Conservation (phyloP, 2,888 invertebrate genomes). For the Pterobdella sp. region DNA sequence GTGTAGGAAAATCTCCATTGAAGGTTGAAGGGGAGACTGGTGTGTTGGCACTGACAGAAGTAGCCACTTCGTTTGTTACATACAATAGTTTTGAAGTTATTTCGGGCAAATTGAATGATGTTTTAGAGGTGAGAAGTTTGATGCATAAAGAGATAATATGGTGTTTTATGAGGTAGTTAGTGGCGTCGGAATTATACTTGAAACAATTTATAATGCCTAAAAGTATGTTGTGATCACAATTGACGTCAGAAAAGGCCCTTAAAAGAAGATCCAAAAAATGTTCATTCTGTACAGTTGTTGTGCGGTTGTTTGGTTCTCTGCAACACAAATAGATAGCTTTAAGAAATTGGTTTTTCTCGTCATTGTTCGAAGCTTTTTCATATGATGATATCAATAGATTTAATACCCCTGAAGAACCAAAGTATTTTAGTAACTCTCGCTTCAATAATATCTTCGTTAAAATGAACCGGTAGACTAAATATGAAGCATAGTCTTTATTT, state of each 20-base stretch:
- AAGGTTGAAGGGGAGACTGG: not conserved
- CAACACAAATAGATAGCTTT: not conserved
- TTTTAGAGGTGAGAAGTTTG: not conserved
- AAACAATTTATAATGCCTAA: not conserved
- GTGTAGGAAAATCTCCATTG: not conserved
- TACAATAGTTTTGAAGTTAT: not conserved
- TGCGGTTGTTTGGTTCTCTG: not conserved
- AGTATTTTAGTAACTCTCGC: not conserved
- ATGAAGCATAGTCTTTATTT: not conserved
- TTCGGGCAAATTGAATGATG: constrained; percentile 5
- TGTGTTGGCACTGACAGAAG: not conserved
- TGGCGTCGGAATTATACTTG: constrained; percentile 7
- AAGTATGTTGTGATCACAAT: not conserved
- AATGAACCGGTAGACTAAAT: not conserved
- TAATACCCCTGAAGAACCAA: not conserved
- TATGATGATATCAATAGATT: not conserved
- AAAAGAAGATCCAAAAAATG: not conserved
- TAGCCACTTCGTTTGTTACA: not conserved
- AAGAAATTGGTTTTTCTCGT: not conserved
- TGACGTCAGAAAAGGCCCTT: not conserved
- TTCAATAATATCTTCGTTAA: not conserved
- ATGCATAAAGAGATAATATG: not conserved
- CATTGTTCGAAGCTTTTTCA: not conserved
- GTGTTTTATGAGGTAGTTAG: not conserved
- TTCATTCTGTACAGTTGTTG: not conserved